Evolutionary conservation across 1,140 invertebrate species (phyloP).

Genomic region (Eciton burchellii): DNA sequence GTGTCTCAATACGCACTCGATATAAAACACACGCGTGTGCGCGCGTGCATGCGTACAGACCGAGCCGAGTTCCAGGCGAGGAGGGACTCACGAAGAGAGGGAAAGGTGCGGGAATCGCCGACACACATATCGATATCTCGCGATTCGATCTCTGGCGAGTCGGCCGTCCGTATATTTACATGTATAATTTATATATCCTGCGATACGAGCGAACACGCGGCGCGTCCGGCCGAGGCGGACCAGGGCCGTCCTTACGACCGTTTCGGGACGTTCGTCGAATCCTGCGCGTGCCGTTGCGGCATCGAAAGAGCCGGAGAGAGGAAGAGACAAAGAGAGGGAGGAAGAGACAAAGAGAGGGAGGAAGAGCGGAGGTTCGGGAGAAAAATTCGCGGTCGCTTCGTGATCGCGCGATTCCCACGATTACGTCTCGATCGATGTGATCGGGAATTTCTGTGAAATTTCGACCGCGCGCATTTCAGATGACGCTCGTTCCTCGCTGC

Average conservation of each 20-base stretch:
- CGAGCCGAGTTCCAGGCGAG: background rate
- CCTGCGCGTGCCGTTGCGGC: conserved; percentile 9
- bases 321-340: no score
- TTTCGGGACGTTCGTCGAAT: conserved; percentile 33
- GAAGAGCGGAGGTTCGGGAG: background rate
- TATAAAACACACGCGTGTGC: background rate
- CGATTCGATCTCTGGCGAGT: conserved; percentile 79
- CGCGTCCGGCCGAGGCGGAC: conserved; percentile 68
- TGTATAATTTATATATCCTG: conserved; percentile 84
- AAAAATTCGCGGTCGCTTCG: conserved; percentile 67
- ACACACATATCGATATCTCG: conserved; percentile 81
- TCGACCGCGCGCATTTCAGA: background rate
- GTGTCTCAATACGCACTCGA: no score
- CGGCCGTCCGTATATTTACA: conserved; percentile 82
- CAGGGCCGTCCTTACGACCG: conserved; percentile 54
- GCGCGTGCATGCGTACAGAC: conserved; percentile 35
- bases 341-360: no score
- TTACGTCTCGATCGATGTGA: conserved; percentile 45
- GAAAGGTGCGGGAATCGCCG: conserved; percentile 74
- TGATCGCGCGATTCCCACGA: conserved; percentile 67
- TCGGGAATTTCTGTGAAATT: background rate
- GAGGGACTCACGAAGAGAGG: conserved; percentile 21
- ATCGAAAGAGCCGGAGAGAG: background rate
- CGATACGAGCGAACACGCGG: conserved; percentile 52
- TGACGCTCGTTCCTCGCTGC: background rate